Evolutionary conservation across 2,113 vertebrate species (phyloP).

Genomic region (Eulemur macaco): DNA sequence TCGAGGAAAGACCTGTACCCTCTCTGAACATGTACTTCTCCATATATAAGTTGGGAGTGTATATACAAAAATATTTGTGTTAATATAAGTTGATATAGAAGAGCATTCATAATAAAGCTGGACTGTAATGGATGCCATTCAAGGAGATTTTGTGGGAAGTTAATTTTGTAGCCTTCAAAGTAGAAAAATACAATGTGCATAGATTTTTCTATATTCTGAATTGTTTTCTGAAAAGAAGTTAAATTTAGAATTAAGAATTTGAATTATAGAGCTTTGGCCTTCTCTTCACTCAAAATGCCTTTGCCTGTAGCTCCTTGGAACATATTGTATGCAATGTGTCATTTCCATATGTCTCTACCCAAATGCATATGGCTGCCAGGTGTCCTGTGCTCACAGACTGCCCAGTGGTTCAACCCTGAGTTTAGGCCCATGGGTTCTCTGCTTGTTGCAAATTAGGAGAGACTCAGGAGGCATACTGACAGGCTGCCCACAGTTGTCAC

Average conservation of each 20-base stretch:
- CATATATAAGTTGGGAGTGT: not conserved
- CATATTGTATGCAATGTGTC: not conserved
- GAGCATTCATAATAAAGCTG: not conserved
- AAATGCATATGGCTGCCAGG: not conserved
- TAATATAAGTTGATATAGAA: not conserved
- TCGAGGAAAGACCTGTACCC: not conserved
- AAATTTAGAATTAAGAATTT: not conserved
- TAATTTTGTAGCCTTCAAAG: not conserved
- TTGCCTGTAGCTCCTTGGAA: not conserved
- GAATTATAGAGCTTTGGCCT: not conserved
- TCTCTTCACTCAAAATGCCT: not conserved
- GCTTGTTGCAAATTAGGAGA: not conserved
- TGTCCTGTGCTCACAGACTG: not conserved
- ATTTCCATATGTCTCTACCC: not conserved
- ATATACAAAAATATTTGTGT: not conserved
- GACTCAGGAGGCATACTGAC: not conserved
- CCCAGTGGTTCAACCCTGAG: not conserved
- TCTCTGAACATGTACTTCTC: not conserved
- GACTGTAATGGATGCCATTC: not conserved
- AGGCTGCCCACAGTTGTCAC: not conserved
- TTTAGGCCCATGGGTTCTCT: not conserved
- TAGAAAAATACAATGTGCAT: not conserved
- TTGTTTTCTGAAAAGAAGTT: slow-evolving; percentile 26
- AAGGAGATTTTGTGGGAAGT: not conserved
- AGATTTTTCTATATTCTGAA: not conserved